Evolutionary conservation across 2,113 vertebrate genomes (phyloP).

Genomic region (Siniperca knerii): DNA sequence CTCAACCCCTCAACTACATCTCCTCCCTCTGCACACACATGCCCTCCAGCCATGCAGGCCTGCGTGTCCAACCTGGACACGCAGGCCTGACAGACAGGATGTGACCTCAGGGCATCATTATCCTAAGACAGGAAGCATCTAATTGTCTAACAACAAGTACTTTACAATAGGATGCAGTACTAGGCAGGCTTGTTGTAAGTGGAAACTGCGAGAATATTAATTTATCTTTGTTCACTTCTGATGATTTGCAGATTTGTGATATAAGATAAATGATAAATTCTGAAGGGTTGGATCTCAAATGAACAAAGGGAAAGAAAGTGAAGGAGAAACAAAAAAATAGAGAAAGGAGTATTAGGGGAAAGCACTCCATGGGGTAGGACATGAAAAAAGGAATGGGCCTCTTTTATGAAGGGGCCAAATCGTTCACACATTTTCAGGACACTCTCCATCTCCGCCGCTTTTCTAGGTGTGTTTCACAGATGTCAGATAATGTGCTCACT

Average conservation of each 20-base stretch:
- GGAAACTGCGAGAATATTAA: neutral
- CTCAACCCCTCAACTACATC: constrained; percentile 50
- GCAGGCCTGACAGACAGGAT: constrained; percentile 71
- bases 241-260: constrained; percentile 37
- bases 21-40: constrained; percentile 52
- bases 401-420: constrained; percentile 84
- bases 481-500: constrained; percentile 76
- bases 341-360: constrained; percentile 26
- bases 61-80: constrained; percentile 46
- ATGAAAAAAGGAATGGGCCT: constrained; percentile 72
- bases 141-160: constrained; percentile 71
- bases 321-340: constrained; percentile 4
- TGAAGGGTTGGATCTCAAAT: constrained; percentile 14
- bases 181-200: constrained; percentile 7
- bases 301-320: constrained; percentile 24
- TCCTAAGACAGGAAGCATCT: constrained; percentile 73
- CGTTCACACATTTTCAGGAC: constrained; percentile 85
- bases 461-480: constrained; percentile 81
- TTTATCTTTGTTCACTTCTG: constrained; percentile 9
- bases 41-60: constrained; percentile 51
- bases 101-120: constrained; percentile 76
- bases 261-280: neutral
- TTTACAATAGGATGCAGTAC: constrained; percentile 60
- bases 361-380: constrained; percentile 66
- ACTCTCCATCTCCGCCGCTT: constrained; percentile 65